phyloP scores from a whole-genome alignment of 1,140 invertebrate genomes.

The Drosophila chauvacae region DNA sequence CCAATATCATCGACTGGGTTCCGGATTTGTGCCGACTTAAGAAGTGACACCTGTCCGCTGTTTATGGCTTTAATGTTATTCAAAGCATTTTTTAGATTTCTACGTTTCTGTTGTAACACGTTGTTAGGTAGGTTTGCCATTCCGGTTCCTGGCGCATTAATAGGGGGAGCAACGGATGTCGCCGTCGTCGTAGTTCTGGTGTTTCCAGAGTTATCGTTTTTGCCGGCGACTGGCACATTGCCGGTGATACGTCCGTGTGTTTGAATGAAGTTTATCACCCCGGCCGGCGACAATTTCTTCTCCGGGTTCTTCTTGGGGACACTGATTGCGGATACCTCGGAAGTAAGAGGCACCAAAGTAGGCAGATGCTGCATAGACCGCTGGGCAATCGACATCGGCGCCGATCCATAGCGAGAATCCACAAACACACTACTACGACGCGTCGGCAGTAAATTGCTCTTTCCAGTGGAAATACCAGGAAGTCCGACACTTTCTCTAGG shows the following conservation, averaged over 20 bases:
- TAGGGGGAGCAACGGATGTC: neutral
- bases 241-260: conserved; percentile 70
- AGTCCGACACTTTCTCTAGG: neutral
- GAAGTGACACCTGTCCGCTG: conserved; percentile 73
- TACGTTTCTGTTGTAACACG: conserved; percentile 71
- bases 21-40: conserved; percentile 63
- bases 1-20: conserved; percentile 25
- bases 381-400: conserved; percentile 72
- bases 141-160: conserved; percentile 5
- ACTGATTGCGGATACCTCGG: conserved; percentile 24
- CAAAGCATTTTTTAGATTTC: conserved; percentile 71
- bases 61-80: conserved; percentile 73
- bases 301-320: conserved; percentile 32
- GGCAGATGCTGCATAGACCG: conserved; percentile 63
- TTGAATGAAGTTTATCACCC: conserved; percentile 74
- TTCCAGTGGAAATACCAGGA: conserved; percentile 8
- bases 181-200: neutral
- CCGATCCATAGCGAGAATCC: conserved; percentile 57
- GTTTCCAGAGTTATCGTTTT: conserved; percentile 1
- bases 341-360: conserved; percentile 39
- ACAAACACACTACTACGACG: conserved; percentile 66
- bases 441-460: conserved; percentile 13
- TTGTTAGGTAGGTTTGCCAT: conserved; percentile 56
- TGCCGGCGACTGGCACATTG: conserved; percentile 29
- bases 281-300: conserved; percentile 56